Percentiles rank a stretch among this genome's conserved stretches.
Evolutionary conservation across 37 sponge, comb jelly and placozoan genomes (phyloP).

Genomic region (Spongia lamella): DNA sequence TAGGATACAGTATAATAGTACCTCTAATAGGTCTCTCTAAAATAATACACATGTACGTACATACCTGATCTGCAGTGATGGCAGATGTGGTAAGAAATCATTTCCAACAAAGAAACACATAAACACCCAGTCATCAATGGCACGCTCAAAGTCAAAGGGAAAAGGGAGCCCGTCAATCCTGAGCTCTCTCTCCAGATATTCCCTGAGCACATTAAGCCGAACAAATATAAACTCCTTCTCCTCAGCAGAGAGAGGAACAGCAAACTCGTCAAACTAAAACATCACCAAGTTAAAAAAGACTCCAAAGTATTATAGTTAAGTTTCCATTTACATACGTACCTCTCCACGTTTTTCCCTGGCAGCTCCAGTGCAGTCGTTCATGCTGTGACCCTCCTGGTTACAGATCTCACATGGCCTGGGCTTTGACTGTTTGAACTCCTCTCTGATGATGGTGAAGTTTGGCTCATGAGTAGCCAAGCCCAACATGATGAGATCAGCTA

Average conservation of each 20-base stretch:
- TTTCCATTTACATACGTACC: too few species aligned
- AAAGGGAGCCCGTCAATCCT: conserved; percentile 79
- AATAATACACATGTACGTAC: not conserved
- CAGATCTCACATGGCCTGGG: conserved; percentile 95
- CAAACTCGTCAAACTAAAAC: conserved; percentile 70
- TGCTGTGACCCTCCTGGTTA: conserved; percentile 84
- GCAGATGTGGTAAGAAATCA: conserved; percentile 98
- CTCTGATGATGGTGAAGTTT: conserved; percentile 96
- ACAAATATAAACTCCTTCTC: conserved; percentile 97
- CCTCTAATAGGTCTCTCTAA: not conserved
- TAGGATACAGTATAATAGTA: too few species aligned
- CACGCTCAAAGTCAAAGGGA: conserved; percentile 87
- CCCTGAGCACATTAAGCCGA: conserved; percentile 81
- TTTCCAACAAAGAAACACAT: conserved; percentile 99
- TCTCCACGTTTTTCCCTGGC: conserved; percentile 75
- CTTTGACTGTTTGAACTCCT: conserved; percentile 94
- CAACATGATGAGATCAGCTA: conserved; percentile 97
- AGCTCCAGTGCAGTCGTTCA: conserved; percentile 87
- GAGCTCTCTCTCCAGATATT: conserved; percentile 93
- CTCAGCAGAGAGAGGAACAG: conserved; percentile 15
- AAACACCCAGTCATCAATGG: conserved; percentile 99
- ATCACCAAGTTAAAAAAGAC: not conserved
- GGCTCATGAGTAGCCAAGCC: conserved; percentile 99
- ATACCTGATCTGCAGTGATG: conserved; percentile 88
- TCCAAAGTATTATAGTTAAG: too few species aligned